Evolutionary conservation across 2,888 invertebrate genomes (phyloP).

Genomic region (Catocala fraxini): DNA sequence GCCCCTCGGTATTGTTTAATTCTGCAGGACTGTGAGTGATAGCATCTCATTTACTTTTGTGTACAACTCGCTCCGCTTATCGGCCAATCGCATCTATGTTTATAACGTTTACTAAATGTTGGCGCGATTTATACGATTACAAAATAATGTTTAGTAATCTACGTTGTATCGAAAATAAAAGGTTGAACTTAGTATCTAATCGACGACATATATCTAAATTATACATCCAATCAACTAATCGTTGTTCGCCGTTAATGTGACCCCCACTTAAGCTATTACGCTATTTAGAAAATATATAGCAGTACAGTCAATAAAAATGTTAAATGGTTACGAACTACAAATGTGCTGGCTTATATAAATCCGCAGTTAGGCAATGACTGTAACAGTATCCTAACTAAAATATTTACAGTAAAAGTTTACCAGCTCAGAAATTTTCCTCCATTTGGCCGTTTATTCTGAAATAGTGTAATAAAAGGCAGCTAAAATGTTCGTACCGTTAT

Average conservation of each 20-base stretch:
- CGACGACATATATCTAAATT: background rate
- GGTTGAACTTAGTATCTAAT: slow-evolving; percentile 1
- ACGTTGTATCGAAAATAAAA: background rate
- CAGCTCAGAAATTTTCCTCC: slow-evolving; percentile 53
- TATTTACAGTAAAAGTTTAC: slow-evolving; percentile 55
- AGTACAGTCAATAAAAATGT: slow-evolving; percentile 23
- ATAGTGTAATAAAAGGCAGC: slow-evolving; percentile 62
- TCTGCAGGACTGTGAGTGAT: slow-evolving; percentile 43
- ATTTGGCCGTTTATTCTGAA: slow-evolving; percentile 55
- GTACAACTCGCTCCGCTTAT: slow-evolving; percentile 39
- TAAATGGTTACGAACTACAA: slow-evolving; percentile 42
- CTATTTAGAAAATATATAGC: slow-evolving; percentile 12
- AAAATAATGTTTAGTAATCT: too few relatives aligned
- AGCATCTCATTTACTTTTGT: slow-evolving; percentile 44
- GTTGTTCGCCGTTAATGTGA: background rate
- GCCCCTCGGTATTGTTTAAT: slow-evolving; percentile 46
- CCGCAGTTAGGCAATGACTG: slow-evolving; percentile 43
- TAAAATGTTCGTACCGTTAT: slow-evolving; percentile 67
- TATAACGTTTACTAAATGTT: slow-evolving; percentile 21
- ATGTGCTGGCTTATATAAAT: slow-evolving; percentile 40
- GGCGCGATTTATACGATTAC: background rate
- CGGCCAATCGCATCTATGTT: slow-evolving; percentile 42
- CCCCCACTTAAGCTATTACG: slow-evolving; percentile 1
- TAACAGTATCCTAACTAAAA: slow-evolving; percentile 50
- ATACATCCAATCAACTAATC: slow-evolving; percentile 1